Evolutionary conservation across 1,140 invertebrate genomes (phyloP), one percentile per base, ranked within the genome.

Genomic region (Forficula auricularia): DNA sequence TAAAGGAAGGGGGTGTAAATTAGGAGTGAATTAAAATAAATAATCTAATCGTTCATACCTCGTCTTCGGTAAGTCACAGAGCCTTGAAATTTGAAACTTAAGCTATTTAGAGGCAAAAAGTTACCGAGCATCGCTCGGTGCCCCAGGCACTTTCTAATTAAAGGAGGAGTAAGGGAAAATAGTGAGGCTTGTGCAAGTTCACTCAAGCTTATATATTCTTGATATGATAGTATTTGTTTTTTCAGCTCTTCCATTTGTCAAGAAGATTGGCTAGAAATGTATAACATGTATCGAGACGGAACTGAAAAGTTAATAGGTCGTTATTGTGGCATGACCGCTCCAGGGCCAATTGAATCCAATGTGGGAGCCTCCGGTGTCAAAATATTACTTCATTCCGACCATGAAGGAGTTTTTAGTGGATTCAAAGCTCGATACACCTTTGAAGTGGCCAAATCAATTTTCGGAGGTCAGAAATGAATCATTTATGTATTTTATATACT

Each of bases 221-320:
- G n/a, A n/a, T n/a, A 6, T 27, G 4, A 27, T n/a, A 12, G 3
- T 22, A 22, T 35, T 15, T 18, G 19, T 15, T 37, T 30, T 57
- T 54, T 16, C 54, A 81, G 77, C 31, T 61, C 68, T 22, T 62
- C 71, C n/a, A 65, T 73, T 38, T 92, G 88, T 61, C 79, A 79
- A 60, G 84, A 91, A 58, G 88, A 92, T 59, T 92, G 85, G 85
- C 64, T 92, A 46, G 87, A 92, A 64, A 82, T 91, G 51, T 91
- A 83, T 65, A 87, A 88, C 55, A 69, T 87, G 47, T 86, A 84
- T 49, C 68, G 73, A 46, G 82, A 82, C 56, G 71, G 77, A 38
- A 76, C 76, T 34, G 78, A 85, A 51, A 79, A 78, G 52, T 69
- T 87, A 45, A 73, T 90, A 39, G 87, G 87, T 14, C 73, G 85